phyloP scores from a whole-genome alignment of 2,113 vertebrate species.

The Spermophilus dauricus region DNA sequence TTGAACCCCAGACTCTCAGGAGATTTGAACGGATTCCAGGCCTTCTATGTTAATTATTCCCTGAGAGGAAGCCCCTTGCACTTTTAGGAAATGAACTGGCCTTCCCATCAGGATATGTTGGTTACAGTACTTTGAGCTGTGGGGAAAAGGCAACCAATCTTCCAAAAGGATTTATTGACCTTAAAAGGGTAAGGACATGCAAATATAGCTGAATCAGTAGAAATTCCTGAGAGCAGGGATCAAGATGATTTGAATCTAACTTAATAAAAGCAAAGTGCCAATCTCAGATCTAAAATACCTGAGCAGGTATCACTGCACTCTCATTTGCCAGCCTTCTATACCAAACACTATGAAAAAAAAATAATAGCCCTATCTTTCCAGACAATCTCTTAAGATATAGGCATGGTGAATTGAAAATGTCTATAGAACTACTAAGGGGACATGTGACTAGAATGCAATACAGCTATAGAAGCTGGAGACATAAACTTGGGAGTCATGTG shows the following conservation, averaged over 20 bases:
- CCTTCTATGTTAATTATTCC: slow-evolving; percentile 57
- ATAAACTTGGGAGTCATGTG: not conserved
- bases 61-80: slow-evolving; percentile 52
- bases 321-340: not conserved
- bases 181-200: slow-evolving; percentile 63
- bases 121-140: slow-evolving; percentile 34
- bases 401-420: not conserved
- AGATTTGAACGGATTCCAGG: slow-evolving; percentile 31
- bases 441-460: not conserved
- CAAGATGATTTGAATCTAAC: not conserved
- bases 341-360: not conserved
- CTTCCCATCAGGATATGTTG: slow-evolving; percentile 76
- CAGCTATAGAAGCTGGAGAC: not conserved
- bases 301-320: not conserved
- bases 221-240: not conserved
- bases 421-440: not conserved
- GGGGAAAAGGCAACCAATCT: slow-evolving; percentile 42
- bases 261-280: slow-evolving; percentile 33
- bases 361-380: not conserved
- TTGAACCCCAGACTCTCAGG: slow-evolving; percentile 47
- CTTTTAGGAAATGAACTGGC: slow-evolving; percentile 76
- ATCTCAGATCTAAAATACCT: not conserved
- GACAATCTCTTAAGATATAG: not conserved
- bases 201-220: slow-evolving; percentile 64
- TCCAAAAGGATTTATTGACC: slow-evolving; percentile 36